These are phyloP conservation scores for Phrynosoma blainvillii DNA, from an alignment of 2,113 vertebrate genomes.

Conservation along the genomic window DNA sequence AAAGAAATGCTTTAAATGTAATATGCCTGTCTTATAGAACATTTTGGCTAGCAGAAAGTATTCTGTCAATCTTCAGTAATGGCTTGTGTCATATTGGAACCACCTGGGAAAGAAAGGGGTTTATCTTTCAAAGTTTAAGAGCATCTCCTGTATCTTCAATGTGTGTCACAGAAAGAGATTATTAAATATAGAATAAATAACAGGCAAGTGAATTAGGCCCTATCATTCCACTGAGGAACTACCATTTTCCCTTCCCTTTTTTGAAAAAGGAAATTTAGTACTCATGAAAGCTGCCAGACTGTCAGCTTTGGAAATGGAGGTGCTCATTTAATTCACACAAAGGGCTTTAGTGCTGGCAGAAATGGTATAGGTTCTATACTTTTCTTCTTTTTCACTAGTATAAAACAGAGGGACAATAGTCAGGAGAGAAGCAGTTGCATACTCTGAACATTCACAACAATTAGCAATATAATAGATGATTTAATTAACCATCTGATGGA, in stretches of 20 bases:
- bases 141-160: constrained; percentile 64
- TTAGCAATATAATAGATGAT: constrained; percentile 11
- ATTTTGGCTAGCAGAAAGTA: constrained; percentile 69
- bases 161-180: constrained; percentile 62
- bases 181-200: constrained; percentile 81
- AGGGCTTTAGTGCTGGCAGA: background rate
- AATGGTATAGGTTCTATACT: fast-evolving
- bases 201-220: constrained; percentile 58
- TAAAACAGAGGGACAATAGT: background rate
- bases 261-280: constrained; percentile 52
- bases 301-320: constrained; percentile 49
- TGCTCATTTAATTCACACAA: constrained; percentile 34
- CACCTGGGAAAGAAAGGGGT: constrained; percentile 73
- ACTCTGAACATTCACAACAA: constrained; percentile 6
- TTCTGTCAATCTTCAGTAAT: constrained; percentile 76
- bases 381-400: background rate
- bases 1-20: constrained; percentile 72
- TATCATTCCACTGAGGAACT: constrained; percentile 63
- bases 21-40: constrained; percentile 56
- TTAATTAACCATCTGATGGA: constrained; percentile 19
- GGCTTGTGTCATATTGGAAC: constrained; percentile 67
- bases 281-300: constrained; percentile 67
- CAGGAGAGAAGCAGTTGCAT: constrained; percentile 1
- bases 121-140: constrained; percentile 77
- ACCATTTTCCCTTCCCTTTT: constrained; percentile 38